phyloP scores from a whole-genome alignment of 2,888 invertebrate species.

The Rhopalosiphum nymphaeae region DNA sequence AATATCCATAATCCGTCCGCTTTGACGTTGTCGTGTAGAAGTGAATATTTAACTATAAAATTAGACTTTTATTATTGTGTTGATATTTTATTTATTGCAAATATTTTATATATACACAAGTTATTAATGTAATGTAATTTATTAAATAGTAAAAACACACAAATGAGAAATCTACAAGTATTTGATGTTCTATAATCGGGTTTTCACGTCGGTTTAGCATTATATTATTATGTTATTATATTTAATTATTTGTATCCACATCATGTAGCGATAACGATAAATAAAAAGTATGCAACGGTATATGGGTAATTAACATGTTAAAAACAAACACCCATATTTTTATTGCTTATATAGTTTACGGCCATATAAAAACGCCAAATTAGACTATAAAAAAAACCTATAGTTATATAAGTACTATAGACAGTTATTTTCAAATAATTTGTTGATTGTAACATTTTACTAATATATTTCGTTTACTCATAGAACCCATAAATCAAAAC shows the following conservation, averaged over 20 bases:
- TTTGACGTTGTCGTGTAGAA: background rate
- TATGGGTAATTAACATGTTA: background rate
- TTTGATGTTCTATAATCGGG: background rate
- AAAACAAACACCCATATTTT: background rate
- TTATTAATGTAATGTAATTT: background rate
- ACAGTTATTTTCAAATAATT: background rate
- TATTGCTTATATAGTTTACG: background rate
- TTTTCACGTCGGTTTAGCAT: background rate
- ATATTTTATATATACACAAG: background rate
- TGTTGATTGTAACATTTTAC: background rate
- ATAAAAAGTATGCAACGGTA: background rate
- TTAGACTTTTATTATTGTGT: conserved; percentile 6
- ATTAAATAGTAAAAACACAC: background rate
- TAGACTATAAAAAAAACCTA: background rate
- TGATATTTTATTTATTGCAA: background rate
- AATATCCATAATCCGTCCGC: background rate
- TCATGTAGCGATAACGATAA: background rate
- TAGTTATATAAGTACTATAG: background rate
- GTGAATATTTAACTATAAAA: background rate
- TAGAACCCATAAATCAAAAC: background rate
- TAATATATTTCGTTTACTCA: too few relatives aligned
- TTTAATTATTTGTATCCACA: background rate
- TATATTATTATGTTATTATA: background rate
- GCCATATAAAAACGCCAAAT: background rate
- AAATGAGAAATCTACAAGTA: background rate